A percentile compares a stretch with the other conserved stretches of the same genome.
phyloP scores from a whole-genome alignment of 2,113 vertebrate genomes.

The Pleuronectes platessa region DNA sequence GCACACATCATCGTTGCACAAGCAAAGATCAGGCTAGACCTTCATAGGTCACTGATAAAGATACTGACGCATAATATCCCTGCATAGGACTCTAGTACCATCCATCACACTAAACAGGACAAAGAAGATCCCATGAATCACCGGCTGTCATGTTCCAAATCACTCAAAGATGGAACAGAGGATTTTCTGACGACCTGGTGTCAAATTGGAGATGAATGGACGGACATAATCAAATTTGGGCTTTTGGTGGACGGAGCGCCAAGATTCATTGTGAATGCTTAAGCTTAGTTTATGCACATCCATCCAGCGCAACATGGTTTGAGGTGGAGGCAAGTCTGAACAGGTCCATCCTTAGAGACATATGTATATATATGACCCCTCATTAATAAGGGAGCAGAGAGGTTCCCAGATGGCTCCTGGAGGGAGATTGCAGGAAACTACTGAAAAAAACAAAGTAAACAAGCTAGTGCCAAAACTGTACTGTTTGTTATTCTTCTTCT shows the following conservation, averaged over 20 bases:
- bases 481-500: too few relatives aligned
- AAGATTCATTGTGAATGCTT: background rate
- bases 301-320: too few relatives aligned
- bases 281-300: background rate
- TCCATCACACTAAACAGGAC: conserved; percentile 25
- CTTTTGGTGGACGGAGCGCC: conserved; percentile 15
- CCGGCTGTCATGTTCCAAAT: background rate
- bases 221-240: background rate
- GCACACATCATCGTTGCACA: conserved; percentile 56
- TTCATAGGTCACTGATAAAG: conserved; percentile 53
- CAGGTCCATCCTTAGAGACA: background rate
- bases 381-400: too few relatives aligned
- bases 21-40: conserved; percentile 47
- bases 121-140: conserved; percentile 24
- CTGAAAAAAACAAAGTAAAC: too few relatives aligned
- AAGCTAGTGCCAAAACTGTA: too few relatives aligned
- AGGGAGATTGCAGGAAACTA: too few relatives aligned
- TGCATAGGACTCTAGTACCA: conserved; percentile 26
- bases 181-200: background rate
- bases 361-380: too few relatives aligned
- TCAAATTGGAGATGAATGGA: conserved; percentile 6
- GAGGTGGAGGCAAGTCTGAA: background rate
- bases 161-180: background rate
- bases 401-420: too few relatives aligned
- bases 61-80: conserved; percentile 30